Conservation (phyloP, 1,140 invertebrate species). For the Hyles euphorbiae region DNA sequence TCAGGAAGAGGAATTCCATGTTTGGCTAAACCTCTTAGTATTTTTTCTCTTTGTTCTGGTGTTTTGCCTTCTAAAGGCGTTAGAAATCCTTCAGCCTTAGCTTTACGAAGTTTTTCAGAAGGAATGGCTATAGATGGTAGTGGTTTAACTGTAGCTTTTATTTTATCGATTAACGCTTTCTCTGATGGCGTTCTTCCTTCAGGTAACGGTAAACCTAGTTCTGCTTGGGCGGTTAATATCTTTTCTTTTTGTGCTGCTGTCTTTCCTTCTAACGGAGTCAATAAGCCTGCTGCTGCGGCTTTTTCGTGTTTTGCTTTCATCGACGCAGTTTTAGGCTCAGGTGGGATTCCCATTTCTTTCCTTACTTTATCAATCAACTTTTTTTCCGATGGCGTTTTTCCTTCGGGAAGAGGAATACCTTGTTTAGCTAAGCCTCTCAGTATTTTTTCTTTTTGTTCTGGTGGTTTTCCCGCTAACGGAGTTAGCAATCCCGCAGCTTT, state of each 20-base stretch:
- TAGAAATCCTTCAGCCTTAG: conserved; percentile 17
- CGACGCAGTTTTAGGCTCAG: conserved; percentile 17
- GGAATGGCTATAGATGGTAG: conserved; percentile 2
- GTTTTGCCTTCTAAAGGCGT: conserved; percentile 25
- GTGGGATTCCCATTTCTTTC: conserved; percentile 30
- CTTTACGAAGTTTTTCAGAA: conserved; percentile 13
- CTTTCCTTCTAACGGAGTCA: conserved; percentile 17
- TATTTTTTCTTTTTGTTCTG: conserved; percentile 34
- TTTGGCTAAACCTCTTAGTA: conserved; percentile 29
- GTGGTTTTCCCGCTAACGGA: conserved; percentile 22
- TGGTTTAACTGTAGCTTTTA: conserved; percentile 13
- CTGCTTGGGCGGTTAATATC: conserved; percentile 17
- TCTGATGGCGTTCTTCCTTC: conserved; percentile 27
- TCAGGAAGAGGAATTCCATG: conserved; percentile 32
- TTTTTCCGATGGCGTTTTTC: conserved; percentile 35
- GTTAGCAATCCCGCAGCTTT: conserved; percentile 21
- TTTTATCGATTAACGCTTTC: conserved; percentile 22
- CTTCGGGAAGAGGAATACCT: conserved; percentile 32
- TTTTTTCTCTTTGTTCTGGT: conserved; percentile 32
- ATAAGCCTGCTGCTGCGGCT: conserved; percentile 4
- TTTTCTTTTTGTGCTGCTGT: conserved; percentile 21
- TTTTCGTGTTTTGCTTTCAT: conserved; percentile 8
- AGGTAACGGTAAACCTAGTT: conserved; percentile 17
- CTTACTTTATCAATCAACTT: conserved; percentile 36
- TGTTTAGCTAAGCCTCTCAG: conserved; percentile 28